Base-by-base conservation (phyloP, 2,113 vertebrate genomes). In the Notothenia coriiceps region DNA sequence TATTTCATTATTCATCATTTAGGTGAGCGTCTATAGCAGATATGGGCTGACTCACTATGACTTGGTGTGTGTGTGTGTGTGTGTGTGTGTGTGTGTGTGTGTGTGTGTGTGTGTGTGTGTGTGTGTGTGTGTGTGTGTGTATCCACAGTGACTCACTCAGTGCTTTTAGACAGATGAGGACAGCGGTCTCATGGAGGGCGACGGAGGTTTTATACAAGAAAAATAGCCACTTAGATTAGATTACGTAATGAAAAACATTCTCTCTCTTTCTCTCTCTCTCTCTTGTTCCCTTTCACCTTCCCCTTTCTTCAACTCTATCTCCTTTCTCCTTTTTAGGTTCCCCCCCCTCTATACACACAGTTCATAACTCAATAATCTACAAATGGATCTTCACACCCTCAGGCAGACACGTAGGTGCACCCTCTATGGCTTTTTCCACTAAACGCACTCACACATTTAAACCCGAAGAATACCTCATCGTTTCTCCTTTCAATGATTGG, bases 141-240 rank as follows among this genome's bases (percentile, higher is more conserved):
- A 62, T 25, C 83, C 68, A 77, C 86, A 88, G 35, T 92, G 93
- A 94, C 86, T 94, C 90, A 94, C 85, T 89, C 76, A 65, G 83
- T 89, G 91, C 92, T 92, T 92, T 94, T 90, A 94, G 92, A 92
- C 87, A 87, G 91, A 94, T 93, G 93, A 94, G 92, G 89, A 92
- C 87, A 91, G 80, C 62, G 20, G 84, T 67, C 89, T 91, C 71
- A 63, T 70, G 65, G 90, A 94, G 92, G 93, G 89, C 92, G 91
- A 50, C 60, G n/a, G 79, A 80, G 88, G 86, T 90, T 93, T 91
- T 90, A 86, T 87, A 90, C 83, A 84, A 90, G 89, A 94, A 91
- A 94, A 90, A 93, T 92, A 86, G 89, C 88, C 90, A 85, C 91
- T 93, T 89, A 88, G 79, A 92, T 92, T 90, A 79, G 84, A 93